Evolutionary conservation across 2,888 invertebrate species (phyloP).

Genomic region (Caenorhabditis virilis): DNA sequence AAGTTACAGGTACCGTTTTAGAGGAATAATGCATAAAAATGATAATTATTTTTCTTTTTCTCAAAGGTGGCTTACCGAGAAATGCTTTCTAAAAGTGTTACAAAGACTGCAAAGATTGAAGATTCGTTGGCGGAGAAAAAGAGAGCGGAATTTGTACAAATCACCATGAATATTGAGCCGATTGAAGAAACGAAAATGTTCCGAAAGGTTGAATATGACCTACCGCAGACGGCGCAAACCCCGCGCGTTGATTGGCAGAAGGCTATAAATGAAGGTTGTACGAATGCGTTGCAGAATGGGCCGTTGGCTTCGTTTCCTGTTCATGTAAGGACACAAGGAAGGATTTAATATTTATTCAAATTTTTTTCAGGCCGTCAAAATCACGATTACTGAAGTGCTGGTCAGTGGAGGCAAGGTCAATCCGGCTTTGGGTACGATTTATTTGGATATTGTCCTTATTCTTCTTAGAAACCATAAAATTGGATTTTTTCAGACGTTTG

Average conservation of each 20-base stretch:
- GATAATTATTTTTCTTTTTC: too few species aligned
- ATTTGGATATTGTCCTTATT: too few species aligned
- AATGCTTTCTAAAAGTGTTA: conserved; percentile 36
- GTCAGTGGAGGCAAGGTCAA: conserved; percentile 51
- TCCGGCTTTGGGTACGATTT: conserved; percentile 36
- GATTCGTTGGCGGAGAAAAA: conserved; percentile 75
- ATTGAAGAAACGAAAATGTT: conserved; percentile 64
- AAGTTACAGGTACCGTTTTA: conserved; percentile 83
- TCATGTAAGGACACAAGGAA: conserved; percentile 9
- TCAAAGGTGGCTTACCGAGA: conserved; percentile 63
- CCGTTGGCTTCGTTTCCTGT: conserved; percentile 85
- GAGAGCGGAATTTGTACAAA: conserved; percentile 73
- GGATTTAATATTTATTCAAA: conserved; percentile 1
- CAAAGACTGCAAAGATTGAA: conserved; percentile 73
- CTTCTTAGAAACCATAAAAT: too few species aligned
- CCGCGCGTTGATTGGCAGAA: conserved; percentile 71
- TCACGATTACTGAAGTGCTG: conserved; percentile 44
- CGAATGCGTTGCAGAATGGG: conserved; percentile 78
- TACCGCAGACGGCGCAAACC: conserved; percentile 11
- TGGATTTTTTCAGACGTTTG: too few species aligned
- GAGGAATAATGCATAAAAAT: too few species aligned
- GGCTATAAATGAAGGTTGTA: conserved; percentile 74
- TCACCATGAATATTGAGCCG: conserved; percentile 76
- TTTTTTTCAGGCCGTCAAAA: conserved; percentile 45
- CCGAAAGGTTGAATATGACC: conserved; percentile 19